These are phyloP conservation scores for Limnodromus scolopaceus DNA, from an alignment of 2,797 vertebrate genomes.

Conservation along the genomic window DNA sequence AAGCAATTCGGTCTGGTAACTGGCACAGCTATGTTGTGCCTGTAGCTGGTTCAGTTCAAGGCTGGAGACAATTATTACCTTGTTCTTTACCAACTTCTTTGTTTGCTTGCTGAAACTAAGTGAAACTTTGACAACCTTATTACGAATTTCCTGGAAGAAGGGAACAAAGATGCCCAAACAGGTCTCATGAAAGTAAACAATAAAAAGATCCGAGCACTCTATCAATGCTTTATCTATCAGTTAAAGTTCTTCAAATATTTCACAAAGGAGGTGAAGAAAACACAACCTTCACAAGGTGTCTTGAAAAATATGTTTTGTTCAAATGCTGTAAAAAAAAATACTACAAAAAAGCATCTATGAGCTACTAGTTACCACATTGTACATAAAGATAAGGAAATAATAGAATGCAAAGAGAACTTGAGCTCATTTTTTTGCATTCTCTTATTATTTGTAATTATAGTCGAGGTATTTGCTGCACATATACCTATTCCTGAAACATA, in stretches of 20 bases:
- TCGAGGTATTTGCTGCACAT: neutral
- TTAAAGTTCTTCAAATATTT: neutral
- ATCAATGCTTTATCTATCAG: neutral
- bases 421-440: neutral
- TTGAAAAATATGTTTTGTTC: neutral
- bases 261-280: neutral
- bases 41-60: neutral
- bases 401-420: neutral
- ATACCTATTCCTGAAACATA: neutral
- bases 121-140: neutral
- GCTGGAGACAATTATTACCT: neutral
- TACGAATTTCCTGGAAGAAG: neutral
- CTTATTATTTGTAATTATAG: neutral
- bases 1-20: accelerated
- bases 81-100: neutral
- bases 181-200: neutral
- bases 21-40: neutral
- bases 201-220: neutral
- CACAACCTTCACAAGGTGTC: neutral
- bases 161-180: neutral
- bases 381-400: neutral
- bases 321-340: neutral
- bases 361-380: neutral
- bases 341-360: neutral
- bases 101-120: neutral